phyloP scores from a whole-genome alignment of 1,140 invertebrate species.

The Cardiocondyla obscurior region DNA sequence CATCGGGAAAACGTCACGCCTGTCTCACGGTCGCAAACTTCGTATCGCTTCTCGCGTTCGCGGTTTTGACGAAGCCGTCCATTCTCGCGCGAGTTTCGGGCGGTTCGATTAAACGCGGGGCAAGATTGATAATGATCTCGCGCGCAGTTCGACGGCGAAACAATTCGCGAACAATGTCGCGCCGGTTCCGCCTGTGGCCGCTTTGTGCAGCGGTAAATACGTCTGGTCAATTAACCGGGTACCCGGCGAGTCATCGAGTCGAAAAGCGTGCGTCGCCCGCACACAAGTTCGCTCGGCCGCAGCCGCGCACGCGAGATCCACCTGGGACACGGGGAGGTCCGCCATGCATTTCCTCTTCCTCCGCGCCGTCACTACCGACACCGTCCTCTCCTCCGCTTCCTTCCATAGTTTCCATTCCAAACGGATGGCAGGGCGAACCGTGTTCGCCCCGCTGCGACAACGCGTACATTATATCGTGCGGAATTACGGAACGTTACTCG shows the following conservation, averaged over 20 bases:
- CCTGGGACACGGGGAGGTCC: conserved; percentile 14
- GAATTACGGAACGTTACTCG: conserved; percentile 43
- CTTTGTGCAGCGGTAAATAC: conserved; percentile 52
- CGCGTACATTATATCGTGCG: conserved; percentile 33
- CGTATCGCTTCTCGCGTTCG: background rate
- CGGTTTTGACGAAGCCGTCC: background rate
- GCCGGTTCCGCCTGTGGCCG: conserved; percentile 28
- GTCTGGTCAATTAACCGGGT: conserved; percentile 59
- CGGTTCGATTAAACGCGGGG: background rate
- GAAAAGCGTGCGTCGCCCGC: conserved; percentile 33
- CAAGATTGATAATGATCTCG: background rate
- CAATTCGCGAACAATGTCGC: conserved; percentile 60
- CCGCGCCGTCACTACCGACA: background rate
- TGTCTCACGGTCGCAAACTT: background rate
- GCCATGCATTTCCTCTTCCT: conserved; percentile 2
- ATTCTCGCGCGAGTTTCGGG: background rate
- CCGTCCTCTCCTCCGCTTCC: background rate
- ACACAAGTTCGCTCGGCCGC: conserved; percentile 24
- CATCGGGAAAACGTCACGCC: background rate
- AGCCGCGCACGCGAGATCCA: conserved; percentile 3
- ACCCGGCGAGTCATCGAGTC: conserved; percentile 58
- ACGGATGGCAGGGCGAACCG: conserved; percentile 38
- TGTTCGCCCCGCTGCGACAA: conserved; percentile 8
- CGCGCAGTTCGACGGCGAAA: conserved; percentile 23
- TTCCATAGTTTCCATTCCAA: background rate